phyloP scores from a whole-genome alignment of 2,113 vertebrate species.

The Microtus oregoni region DNA sequence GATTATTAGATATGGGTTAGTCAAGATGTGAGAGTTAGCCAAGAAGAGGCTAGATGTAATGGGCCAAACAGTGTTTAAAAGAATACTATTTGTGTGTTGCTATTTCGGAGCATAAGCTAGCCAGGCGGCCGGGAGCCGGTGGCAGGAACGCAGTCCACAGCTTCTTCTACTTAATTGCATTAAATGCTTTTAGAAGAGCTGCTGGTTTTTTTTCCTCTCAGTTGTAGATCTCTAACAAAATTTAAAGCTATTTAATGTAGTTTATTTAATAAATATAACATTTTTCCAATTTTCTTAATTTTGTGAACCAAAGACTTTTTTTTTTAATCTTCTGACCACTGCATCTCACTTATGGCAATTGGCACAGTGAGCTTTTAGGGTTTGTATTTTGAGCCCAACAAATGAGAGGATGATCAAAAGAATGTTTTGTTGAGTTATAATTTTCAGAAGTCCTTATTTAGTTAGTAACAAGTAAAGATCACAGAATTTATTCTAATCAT shows the following conservation, averaged over 20 bases:
- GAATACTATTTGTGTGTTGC: too few relatives aligned
- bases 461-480: neutral
- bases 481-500: neutral
- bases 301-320: neutral
- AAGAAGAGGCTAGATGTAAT: too few relatives aligned
- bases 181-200: slow-evolving; percentile 46
- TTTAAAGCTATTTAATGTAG: slow-evolving; percentile 44
- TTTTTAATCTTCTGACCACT: slow-evolving; percentile 24
- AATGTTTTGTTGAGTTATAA: slow-evolving; percentile 43
- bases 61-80: too few relatives aligned
- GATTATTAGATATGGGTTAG: too few relatives aligned
- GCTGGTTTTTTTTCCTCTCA: neutral
- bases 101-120: too few relatives aligned
- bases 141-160: too few relatives aligned
- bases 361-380: neutral
- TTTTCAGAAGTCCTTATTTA: slow-evolving; percentile 47
- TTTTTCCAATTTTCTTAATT: slow-evolving; percentile 52
- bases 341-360: slow-evolving; percentile 4
- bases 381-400: slow-evolving; percentile 53
- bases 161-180: neutral
- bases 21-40: too few relatives aligned
- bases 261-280: slow-evolving; percentile 33
- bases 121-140: too few relatives aligned
- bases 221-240: slow-evolving; percentile 36
- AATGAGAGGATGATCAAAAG: slow-evolving; percentile 35